Conservation (phyloP, 2,797 vertebrate genomes). For the Channa striata region DNA sequence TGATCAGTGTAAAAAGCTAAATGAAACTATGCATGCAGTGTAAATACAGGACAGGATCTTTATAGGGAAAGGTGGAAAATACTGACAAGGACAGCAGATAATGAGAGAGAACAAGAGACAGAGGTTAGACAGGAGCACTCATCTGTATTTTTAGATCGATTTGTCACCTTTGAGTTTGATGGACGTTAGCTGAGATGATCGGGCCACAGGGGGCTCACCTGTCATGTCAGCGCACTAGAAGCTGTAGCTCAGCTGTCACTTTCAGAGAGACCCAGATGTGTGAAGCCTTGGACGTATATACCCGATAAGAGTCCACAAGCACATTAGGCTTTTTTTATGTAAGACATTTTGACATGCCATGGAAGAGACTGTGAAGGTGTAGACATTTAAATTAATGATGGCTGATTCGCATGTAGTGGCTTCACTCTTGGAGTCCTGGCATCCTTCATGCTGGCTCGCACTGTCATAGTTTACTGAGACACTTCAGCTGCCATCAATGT, state of each 20-base stretch:
- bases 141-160: not conserved
- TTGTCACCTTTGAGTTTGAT: not conserved
- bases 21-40: too few relatives aligned
- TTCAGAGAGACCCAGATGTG: not conserved
- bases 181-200: not conserved
- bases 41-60: too few relatives aligned
- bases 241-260: not conserved
- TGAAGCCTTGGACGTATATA: not conserved
- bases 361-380: too few relatives aligned
- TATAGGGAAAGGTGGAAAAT: not conserved
- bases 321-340: not conserved
- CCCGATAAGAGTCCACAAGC: not conserved
- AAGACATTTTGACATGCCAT: slow-evolving; percentile 8
- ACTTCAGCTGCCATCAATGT: not conserved
- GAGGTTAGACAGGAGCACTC: not conserved
- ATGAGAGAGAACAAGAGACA: not conserved
- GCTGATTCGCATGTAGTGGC: not conserved
- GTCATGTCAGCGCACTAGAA: not conserved
- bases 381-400: not conserved
- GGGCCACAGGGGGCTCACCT: not conserved
- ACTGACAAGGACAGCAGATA: too few relatives aligned
- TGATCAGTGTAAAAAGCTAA: too few relatives aligned
- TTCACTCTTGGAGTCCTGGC: not conserved
- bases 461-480: not conserved
- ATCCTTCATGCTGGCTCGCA: not conserved